phyloP scores from a whole-genome alignment of 2,113 vertebrate species.

The Dasyornis broadbenti region DNA sequence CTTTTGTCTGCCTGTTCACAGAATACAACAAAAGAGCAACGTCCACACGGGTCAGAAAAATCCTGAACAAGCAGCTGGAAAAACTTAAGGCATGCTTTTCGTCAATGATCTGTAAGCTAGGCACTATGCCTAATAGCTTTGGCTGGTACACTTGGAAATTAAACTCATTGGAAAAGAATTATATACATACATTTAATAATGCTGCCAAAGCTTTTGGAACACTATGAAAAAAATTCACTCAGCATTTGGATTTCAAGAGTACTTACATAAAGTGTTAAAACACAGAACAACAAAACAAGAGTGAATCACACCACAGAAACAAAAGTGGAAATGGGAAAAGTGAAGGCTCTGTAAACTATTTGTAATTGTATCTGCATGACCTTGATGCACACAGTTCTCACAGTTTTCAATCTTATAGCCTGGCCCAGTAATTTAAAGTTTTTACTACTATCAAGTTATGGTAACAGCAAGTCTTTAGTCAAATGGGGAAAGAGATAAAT shows the following conservation, averaged over 20 bases:
- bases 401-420: neutral
- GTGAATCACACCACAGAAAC: neutral
- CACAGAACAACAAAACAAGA: neutral
- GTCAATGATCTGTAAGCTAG: neutral
- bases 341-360: neutral
- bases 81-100: neutral
- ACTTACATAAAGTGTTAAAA: neutral
- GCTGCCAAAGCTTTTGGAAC: neutral
- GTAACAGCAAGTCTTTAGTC: neutral
- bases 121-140: neutral
- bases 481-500: neutral
- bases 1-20: neutral
- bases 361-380: neutral
- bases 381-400: neutral
- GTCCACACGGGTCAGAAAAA: neutral
- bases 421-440: neutral
- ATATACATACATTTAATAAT: neutral
- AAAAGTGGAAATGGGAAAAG: neutral
- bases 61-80: neutral
- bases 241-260: neutral
- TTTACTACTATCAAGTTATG: neutral
- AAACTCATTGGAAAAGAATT: neutral
- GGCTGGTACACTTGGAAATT: neutral
- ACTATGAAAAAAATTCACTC: neutral
- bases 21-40: neutral